Evolutionary conservation across 2,113 vertebrate genomes (phyloP).

Genomic region (Odocoileus hemionus): DNA sequence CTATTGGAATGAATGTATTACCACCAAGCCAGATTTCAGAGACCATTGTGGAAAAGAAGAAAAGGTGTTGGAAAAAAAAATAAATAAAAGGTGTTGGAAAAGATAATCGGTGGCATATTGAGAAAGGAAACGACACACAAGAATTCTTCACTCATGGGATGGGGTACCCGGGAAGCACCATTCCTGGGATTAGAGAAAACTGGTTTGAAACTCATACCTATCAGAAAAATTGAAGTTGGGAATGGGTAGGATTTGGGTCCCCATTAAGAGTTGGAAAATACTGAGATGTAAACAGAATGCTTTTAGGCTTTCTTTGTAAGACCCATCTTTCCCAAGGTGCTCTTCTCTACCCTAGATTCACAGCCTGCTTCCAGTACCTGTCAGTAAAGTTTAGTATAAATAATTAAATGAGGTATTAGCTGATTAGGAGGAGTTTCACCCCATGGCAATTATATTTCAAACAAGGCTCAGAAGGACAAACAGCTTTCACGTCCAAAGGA

Average conservation of each 20-base stretch:
- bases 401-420: not conserved
- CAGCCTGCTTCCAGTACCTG: not conserved
- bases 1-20: not conserved
- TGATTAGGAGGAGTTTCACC: not conserved
- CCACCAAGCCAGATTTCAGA: not conserved
- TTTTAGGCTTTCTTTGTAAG: not conserved
- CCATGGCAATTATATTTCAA: conserved; percentile 33
- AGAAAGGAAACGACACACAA: not conserved
- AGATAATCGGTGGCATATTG: not conserved
- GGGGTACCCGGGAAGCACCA: not conserved
- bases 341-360: not conserved
- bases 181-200: not conserved
- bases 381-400: not conserved
- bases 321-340: not conserved
- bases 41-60: not conserved
- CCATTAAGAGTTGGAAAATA: not conserved
- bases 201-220: not conserved
- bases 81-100: not conserved
- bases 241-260: not conserved
- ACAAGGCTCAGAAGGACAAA: not conserved
- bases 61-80: not conserved
- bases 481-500: conserved; percentile 12
- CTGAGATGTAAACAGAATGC: not conserved
- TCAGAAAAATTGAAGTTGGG: not conserved
- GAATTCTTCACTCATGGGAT: not conserved